Percentiles rank a stretch among this genome's conserved stretches.
phyloP scores from a whole-genome alignment of 2,113 vertebrate species.

The Vombatus ursinus region DNA sequence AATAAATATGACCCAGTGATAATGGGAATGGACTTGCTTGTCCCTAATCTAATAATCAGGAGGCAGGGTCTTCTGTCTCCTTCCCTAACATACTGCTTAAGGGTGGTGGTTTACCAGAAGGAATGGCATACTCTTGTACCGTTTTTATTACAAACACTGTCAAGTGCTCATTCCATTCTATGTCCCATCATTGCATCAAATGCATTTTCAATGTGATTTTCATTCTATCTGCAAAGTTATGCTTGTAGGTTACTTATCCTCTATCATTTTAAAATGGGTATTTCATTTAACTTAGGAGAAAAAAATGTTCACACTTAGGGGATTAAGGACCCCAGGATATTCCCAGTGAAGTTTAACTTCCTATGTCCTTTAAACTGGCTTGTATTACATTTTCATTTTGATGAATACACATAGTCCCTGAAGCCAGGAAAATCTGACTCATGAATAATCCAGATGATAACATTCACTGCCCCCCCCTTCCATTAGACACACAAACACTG shows the following conservation, averaged over 20 bases:
- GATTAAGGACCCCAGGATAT: background rate
- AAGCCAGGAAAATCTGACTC: conserved; percentile 1
- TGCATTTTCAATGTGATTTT: background rate
- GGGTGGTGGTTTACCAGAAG: conserved; percentile 14
- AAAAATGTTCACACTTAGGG: background rate
- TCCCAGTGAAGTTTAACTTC: background rate
- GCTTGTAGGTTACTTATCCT: background rate
- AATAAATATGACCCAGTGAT: conserved; percentile 22
- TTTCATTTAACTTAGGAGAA: background rate
- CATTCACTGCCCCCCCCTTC: background rate
- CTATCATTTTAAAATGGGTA: background rate
- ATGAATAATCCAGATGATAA: conserved; percentile 35
- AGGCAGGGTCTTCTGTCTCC: background rate
- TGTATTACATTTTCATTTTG: conserved; percentile 46
- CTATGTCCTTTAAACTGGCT: conserved; percentile 40
- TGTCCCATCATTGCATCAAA: background rate
- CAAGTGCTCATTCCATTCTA: background rate
- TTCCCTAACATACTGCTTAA: conserved; percentile 20
- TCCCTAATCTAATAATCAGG: conserved; percentile 24
- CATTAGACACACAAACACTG: background rate
- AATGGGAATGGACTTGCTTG: conserved; percentile 13
- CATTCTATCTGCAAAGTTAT: conserved; percentile 11
- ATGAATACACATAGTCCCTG: background rate
- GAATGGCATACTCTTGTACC: background rate
- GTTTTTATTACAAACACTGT: conserved; percentile 4